Base-by-base conservation (phyloP, 2,797 vertebrate species). In the Bradypodion pumilum region DNA sequence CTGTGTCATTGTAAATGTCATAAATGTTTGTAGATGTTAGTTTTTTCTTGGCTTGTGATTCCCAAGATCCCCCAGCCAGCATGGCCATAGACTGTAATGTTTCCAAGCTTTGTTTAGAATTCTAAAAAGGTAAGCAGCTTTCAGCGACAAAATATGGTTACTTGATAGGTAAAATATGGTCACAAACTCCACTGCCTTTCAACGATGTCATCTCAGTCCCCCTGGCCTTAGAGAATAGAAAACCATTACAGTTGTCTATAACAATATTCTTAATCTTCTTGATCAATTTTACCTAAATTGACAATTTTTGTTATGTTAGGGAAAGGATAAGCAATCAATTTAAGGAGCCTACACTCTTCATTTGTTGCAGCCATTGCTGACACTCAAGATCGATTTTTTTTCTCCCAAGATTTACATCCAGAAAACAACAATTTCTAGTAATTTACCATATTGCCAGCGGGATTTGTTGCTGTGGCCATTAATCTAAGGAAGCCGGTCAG, bases 401-500 rank as follows among this genome's bases (percentile, higher is more conserved):
- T n/a, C 79, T 42, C 74, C 79, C n/a, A n/a, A 80, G 74, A 80
- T 90, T 85, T 49, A 69, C 85, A 87, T 74, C 52, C 87, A 62
- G 79, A 76, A 89, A 75, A 52, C 49, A 37, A 44, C 70, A 1
- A 35, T 74, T 87, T 89, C 52, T 74, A 78, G 2, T 88, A 77
- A 91, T 91, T 93, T 82, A 44, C 74, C 68, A 60, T 81, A 74
- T 76, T 56, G 15, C 74, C 15, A 83, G 56, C 68, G 59, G 79
- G 68, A 83, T 68, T 85, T 76, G 82, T 77, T 82, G 83, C 90
- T 82, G 82, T 21, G 21, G 25, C 46, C 12, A 80, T 93, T 91
- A 91, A 93, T 93, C 86, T 89, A 86, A 72, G 85, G 80, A 15
- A 29, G 59, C 0, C 83, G 84, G 84, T 89, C 86, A 4, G 72